These are phyloP conservation scores for Melanogrammus aeglefinus DNA, from an alignment of 2,797 vertebrate species.

Conservation along the genomic window DNA sequence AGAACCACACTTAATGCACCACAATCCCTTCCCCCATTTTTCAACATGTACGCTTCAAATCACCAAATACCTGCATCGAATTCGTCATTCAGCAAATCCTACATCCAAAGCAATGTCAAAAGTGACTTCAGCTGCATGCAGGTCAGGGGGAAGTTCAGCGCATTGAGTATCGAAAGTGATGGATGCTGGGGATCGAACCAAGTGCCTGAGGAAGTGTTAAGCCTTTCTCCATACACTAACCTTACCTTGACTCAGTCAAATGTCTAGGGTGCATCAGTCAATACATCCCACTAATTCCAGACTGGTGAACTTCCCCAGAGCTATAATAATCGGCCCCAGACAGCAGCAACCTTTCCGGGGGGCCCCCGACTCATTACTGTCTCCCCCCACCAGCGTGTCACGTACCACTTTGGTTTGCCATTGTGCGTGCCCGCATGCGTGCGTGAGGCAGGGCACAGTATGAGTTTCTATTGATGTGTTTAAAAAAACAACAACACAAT, in stretches of 20 bases:
- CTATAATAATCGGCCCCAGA: constrained; percentile 48
- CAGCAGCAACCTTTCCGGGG: constrained; percentile 28
- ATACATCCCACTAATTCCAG: not conserved
- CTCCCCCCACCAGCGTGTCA: constrained; percentile 50
- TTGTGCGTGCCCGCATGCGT: not conserved
- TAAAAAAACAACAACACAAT: no score
- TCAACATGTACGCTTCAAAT: no score
- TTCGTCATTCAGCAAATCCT: no score
- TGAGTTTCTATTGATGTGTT: no score
- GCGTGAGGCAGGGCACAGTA: no score
- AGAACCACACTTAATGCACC: no score
- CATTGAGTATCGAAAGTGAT: not conserved
- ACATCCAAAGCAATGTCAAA: not conserved
- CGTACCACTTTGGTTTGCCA: constrained; percentile 16
- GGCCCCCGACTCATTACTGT: constrained; percentile 53
- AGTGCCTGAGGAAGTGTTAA: not conserved
- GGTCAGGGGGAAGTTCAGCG: not conserved
- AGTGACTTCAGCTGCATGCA: not conserved
- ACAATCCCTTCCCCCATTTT: no score
- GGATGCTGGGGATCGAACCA: not conserved
- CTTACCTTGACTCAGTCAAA: not conserved
- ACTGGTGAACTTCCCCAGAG: constrained; percentile 28
- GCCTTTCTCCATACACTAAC: not conserved
- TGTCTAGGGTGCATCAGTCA: not conserved
- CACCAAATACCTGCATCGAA: no score